These are phyloP conservation scores for Ceratitis capitata DNA, from an alignment of 1,140 invertebrate species.

Conservation along the genomic window DNA sequence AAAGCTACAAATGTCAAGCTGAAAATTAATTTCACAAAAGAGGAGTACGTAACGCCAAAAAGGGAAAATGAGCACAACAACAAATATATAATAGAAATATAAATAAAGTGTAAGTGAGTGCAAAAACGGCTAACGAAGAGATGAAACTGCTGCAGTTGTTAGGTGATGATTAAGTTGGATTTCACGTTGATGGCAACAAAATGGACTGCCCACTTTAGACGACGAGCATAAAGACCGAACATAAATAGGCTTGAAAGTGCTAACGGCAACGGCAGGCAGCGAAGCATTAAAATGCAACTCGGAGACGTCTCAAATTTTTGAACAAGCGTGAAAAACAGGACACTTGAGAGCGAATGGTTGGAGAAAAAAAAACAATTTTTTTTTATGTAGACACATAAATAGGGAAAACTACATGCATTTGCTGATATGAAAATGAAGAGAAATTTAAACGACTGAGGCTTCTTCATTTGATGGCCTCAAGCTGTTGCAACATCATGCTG, in stretches of 20 bases:
- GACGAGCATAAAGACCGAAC: neutral
- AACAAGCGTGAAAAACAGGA: neutral
- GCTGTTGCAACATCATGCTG: conserved; percentile 17
- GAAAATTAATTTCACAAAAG: conserved; percentile 34
- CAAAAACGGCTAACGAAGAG: conserved; percentile 16
- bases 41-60: too few relatives aligned
- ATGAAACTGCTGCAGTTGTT: neutral
- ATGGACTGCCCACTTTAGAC: neutral
- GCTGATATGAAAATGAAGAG: neutral
- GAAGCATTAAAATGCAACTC: neutral
- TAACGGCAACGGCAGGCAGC: neutral
- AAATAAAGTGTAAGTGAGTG: neutral
- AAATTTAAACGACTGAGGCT: neutral
- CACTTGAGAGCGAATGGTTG: neutral
- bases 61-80: conserved; percentile 9
- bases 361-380: neutral
- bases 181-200: neutral
- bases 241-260: conserved; percentile 7
- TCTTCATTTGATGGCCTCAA: neutral
- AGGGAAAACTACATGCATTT: neutral
- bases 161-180: conserved; percentile 25
- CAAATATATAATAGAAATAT: neutral
- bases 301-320: neutral
- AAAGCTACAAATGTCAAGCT: conserved; percentile 11
- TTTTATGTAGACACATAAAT: too few relatives aligned